Base-by-base conservation (phyloP, 2,888 invertebrate species). In the Caenorhabditis angaria region DNA sequence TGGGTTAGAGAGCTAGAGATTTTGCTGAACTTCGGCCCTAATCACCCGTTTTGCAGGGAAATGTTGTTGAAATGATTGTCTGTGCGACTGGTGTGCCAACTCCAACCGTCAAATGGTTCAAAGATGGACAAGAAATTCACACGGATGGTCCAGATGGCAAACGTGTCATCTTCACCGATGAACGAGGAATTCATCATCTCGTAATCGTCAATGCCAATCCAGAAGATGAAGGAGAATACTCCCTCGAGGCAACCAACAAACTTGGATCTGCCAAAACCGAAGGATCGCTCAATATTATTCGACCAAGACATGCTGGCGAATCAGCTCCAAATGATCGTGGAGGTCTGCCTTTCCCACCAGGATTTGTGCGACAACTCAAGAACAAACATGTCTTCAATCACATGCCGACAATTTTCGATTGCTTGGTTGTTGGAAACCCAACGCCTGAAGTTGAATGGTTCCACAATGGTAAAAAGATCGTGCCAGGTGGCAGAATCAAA, bases 401-500 rank as follows among this genome's bases (percentile, higher is more conserved):
- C 53, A 80, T 87, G 82, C 87, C 87, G 20, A 85, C 85, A 27
- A 86, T 87, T 66, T 87, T 87, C 80, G 87, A 87, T 73, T 87
- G 87, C 61, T 75, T 87, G 4, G 87, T 88, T 14, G 83, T 83
- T 24, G 87, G 87, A 27, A 70, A 80, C 50, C 86, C 86, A 51
- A 72, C 85, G 0, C 87, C 87, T 0, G 83, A 83, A 14, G 82
- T 84, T 18, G 80, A 81, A 28, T 84, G 86, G 86, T 83, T 87
- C 84, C 89, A 89, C 81, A 88, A 90, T 81, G 89, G 89, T 27
- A 87, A 88, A 73, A 88, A 87, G 64, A 88, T 90, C 56, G 68
- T 85, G 57, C 88, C 88, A 28, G 88, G 88, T 70, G 89, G 88
- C 74, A 84, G 89, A 68, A 87, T 89, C 58, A 86, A 83, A 60